Percentiles rank a stretch among this genome's conserved stretches.
phyloP scores from a whole-genome alignment of 2,888 invertebrate genomes.

The Plagodis pulveraria region DNA sequence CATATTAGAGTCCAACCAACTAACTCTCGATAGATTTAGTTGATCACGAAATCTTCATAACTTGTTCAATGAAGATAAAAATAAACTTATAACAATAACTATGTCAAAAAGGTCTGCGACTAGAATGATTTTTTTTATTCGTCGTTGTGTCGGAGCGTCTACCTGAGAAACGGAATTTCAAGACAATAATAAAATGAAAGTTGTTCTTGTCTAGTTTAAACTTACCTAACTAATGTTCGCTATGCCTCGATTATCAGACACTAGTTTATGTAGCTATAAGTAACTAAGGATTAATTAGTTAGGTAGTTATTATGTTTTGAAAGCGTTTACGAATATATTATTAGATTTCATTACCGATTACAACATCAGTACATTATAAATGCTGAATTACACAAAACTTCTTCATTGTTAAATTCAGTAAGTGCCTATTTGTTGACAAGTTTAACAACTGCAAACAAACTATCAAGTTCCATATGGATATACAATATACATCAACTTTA shows the following conservation, averaged over 20 bases:
- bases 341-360: too few relatives aligned
- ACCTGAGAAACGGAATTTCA: conserved; percentile 52
- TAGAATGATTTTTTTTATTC: conserved; percentile 39
- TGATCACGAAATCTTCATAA: neutral
- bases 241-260: conserved; percentile 22
- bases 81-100: conserved; percentile 27
- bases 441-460: conserved; percentile 13
- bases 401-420: neutral
- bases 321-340: too few relatives aligned
- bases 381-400: too few relatives aligned
- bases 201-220: conserved; percentile 53
- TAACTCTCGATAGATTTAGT: too few relatives aligned
- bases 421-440: conserved; percentile 10
- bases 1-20: too few relatives aligned
- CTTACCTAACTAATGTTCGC: conserved; percentile 40
- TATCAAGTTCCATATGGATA: conserved; percentile 6
- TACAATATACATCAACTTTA: conserved; percentile 17
- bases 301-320: neutral
- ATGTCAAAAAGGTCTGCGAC: conserved; percentile 38
- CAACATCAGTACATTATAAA: neutral
- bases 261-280: conserved; percentile 9
- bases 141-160: conserved; percentile 40
- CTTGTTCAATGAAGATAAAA: conserved; percentile 11
- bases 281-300: neutral
- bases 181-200: conserved; percentile 55